Evolutionary conservation across 2,113 vertebrate genomes (phyloP).

Genomic region (Aix galericulata): DNA sequence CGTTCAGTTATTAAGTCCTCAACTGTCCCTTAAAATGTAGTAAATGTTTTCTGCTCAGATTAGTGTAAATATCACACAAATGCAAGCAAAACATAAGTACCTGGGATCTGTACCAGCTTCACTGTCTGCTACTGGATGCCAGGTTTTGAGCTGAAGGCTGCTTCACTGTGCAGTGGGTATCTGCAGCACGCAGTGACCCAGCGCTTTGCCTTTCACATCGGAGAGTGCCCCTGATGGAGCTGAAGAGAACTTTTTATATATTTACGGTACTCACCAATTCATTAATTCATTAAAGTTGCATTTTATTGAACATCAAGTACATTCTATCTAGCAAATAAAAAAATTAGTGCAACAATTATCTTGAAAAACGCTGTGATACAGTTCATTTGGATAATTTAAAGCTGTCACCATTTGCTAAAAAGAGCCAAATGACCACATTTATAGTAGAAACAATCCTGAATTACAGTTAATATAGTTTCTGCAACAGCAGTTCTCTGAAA

Average conservation of each 20-base stretch:
- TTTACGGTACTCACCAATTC: background rate
- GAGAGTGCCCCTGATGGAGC: background rate
- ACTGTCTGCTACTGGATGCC: background rate
- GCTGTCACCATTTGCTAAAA: background rate
- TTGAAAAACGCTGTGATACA: conserved; percentile 25
- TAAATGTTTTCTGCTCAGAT: background rate
- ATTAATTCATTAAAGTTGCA: conserved; percentile 10
- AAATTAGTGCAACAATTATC: background rate
- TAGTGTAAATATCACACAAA: background rate
- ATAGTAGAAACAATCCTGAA: background rate
- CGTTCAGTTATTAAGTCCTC: background rate
- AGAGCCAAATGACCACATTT: conserved; percentile 44
- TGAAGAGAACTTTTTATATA: background rate
- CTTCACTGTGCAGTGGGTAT: accelerated
- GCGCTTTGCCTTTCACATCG: background rate
- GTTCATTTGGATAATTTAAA: conserved; percentile 32
- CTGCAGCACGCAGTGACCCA: background rate
- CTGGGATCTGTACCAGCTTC: background rate
- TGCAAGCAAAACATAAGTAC: background rate
- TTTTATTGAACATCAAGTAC: background rate
- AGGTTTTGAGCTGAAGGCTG: background rate
- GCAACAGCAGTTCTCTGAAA: background rate
- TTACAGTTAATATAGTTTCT: background rate
- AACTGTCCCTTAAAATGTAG: background rate
- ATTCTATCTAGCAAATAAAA: background rate